Evolutionary conservation across 2,888 invertebrate species (phyloP), one percentile per base, ranked within the genome.

Genomic region (Tetramorium bicarinatum): DNA sequence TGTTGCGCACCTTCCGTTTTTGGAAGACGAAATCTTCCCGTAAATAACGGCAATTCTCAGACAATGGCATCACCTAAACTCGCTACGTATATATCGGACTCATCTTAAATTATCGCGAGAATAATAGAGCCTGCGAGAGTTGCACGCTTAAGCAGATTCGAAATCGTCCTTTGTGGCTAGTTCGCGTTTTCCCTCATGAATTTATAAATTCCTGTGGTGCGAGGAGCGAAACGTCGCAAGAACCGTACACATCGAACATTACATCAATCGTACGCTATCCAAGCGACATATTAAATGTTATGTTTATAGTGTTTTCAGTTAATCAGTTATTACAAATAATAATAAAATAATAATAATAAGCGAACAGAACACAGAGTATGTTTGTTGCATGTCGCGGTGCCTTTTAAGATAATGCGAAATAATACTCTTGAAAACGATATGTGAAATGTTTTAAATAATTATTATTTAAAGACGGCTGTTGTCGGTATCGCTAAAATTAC

Each of bases 1-100:
- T 18, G 44, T 47, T 82, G 83, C 81, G 80, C 87, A 75, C 85
- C 91, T 89, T 87, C 89, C 90, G 87, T 91, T 90, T 90, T 91
- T 88, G 86, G 88, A 86, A 89, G 88, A 83, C 61, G 82, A 84
- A 82, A 87, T 81, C 85, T 82, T 84, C 79, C 85, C 88, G 85
- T 90, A 90, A 90, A 90, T 90, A 89, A 91, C 86, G 83, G 85
- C 82, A 79, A 71, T 75, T 34, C 38, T 64, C 79, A 82, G 87
- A 90, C 90, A 90, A 90, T 90, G 83, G 87, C 85, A 81, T 82
- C 84, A 84, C 85, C 77, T 87, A 90, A 90, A 87, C 83, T 87
- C 75, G 83, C 87, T 75, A 74, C 83, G 83, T 82, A 88, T 87
- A 84, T 77, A 90, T 88, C 85, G 83, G 71, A 59, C 75, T 84